Conservation (phyloP, 2,888 invertebrate genomes). For the Neoscelio sp. region DNA sequence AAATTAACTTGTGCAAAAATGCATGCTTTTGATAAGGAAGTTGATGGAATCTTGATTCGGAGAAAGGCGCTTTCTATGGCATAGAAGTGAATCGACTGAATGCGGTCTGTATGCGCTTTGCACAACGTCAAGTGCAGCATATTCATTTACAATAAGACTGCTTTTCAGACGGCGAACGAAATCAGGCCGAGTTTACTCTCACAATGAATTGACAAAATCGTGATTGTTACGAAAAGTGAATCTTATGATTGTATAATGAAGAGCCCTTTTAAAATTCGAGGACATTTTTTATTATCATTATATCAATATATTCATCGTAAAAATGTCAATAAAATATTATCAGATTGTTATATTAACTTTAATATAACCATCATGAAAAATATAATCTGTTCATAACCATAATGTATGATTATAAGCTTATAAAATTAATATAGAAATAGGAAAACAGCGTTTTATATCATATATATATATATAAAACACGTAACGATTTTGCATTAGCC, state of each 20-base stretch:
- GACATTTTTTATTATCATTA: not conserved
- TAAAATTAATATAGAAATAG: too few relatives aligned
- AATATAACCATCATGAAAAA: too few relatives aligned
- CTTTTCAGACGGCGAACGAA: slow-evolving; percentile 46
- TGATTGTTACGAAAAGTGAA: slow-evolving; percentile 33
- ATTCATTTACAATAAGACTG: slow-evolving; percentile 60
- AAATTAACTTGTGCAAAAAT: slow-evolving; percentile 15
- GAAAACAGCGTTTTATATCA: too few relatives aligned
- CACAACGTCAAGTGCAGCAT: slow-evolving; percentile 23
- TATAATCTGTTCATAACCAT: too few relatives aligned
- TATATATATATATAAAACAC: not conserved
- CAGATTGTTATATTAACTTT: too few relatives aligned
- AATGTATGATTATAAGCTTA: too few relatives aligned
- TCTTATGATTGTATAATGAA: slow-evolving; percentile 30
- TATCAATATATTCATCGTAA: too few relatives aligned
- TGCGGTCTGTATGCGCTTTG: slow-evolving; percentile 22
- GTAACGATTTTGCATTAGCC: slow-evolving; percentile 58
- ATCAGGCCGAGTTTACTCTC: slow-evolving; percentile 52
- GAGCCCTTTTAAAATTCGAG: not conserved
- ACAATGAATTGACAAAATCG: slow-evolving; percentile 38
- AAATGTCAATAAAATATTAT: too few relatives aligned
- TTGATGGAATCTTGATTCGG: slow-evolving; percentile 33
- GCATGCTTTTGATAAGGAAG: slow-evolving; percentile 23
- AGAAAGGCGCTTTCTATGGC: slow-evolving; percentile 22
- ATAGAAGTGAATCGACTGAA: slow-evolving; percentile 32